Evolutionary conservation across 2,888 invertebrate genomes (phyloP), one percentile per base, ranked within the genome.

Genomic region (Euproctis similis): DNA sequence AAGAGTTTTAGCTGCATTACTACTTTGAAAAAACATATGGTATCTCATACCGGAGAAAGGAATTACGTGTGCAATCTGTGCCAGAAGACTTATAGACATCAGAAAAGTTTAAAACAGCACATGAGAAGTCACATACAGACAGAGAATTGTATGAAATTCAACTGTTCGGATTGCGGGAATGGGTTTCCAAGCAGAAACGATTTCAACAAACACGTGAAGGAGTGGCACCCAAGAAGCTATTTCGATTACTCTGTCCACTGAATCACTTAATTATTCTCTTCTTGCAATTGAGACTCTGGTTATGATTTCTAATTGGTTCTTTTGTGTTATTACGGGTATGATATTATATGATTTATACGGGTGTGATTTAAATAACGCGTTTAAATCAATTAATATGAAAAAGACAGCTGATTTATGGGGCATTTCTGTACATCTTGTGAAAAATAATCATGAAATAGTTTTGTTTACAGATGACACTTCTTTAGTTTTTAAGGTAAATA

Each of bases 81-180:
- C 31, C 67, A 75, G 18, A 87, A 87, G 36, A 67, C 81, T 0
- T 87, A 87, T 26, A 75, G 80, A 27, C 81, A 85, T 21, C 80
- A 82, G 42, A 81, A 69, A 34, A 75, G 68, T 26, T 42, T 78
- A 44, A 69, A 60, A 9, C 66, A 82, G 12, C 87, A 87, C 34
- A 56, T 81, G 54, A 58, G 68, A 12, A 46, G 55, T 1, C 75
- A 76, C 35, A 32, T 39, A 0, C 45, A 52, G 11, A 57, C 46
- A 1, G 56, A 55, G 0, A 47, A 54, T 12, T 46, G 29, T 9
- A 42, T 53, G 7, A 65, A 62, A 28, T 59, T 66, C 4, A 51
- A 48, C 4, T 73, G 73, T 28, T 42, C 62, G 0, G 62, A 68
- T 5, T 75, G 74, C 29, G 67, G 62, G 0, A 63, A 28, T 12